Evolutionary conservation across 1,140 invertebrate species (phyloP).

Genomic region (Asbolus verrucosus): DNA sequence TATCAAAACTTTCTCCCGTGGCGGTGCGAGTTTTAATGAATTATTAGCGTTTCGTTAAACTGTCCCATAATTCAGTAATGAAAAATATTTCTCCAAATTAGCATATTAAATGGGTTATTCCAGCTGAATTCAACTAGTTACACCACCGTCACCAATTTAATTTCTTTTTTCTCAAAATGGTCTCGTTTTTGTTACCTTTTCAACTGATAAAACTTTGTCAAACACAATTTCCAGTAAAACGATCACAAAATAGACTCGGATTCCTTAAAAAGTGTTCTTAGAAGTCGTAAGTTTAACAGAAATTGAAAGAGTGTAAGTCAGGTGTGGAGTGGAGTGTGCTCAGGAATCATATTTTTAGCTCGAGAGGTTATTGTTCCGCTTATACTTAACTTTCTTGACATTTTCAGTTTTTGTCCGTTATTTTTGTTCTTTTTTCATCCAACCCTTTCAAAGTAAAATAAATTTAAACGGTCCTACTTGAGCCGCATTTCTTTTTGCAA

Average conservation of each 20-base stretch:
- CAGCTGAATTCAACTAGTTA: too few species aligned
- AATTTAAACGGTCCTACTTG: background rate
- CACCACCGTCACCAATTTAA: too few species aligned
- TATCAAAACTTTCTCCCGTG: background rate
- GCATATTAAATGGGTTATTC: too few species aligned
- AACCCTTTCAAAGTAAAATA: constrained; percentile 2
- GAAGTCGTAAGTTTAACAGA: too few species aligned
- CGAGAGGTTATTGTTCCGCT: constrained; percentile 32
- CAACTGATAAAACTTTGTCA: too few species aligned
- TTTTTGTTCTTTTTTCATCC: background rate
- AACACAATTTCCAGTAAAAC: too few species aligned
- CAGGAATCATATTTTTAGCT: constrained; percentile 17
- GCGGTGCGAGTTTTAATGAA: background rate
- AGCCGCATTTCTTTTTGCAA: background rate
- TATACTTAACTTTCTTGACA: constrained; percentile 26
- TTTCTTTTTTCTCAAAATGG: too few species aligned
- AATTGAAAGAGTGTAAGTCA: constrained; percentile 2
- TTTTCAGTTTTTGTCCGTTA: constrained; percentile 23
- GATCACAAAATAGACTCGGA: too few species aligned
- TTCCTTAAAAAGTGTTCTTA: too few species aligned
- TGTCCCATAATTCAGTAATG: too few species aligned
- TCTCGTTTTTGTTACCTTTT: too few species aligned
- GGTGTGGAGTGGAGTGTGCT: constrained; percentile 11
- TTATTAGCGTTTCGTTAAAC: background rate
- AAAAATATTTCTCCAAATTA: too few species aligned